These are phyloP conservation scores for Coregonus sp. DNA, from an alignment of 2,797 vertebrate species.

Conservation along the genomic window DNA sequence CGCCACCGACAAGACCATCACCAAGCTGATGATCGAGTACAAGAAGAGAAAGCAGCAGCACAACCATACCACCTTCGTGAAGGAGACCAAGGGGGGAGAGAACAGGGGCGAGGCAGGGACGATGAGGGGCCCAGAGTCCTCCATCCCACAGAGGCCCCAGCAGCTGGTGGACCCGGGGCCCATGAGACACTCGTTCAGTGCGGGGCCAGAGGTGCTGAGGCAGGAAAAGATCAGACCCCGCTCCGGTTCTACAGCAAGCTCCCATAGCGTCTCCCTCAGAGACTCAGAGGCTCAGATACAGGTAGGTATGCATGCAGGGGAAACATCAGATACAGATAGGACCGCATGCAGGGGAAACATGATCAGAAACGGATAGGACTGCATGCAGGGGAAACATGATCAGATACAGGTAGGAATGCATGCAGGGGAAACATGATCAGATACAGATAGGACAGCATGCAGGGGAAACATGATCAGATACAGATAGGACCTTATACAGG, in stretches of 20 bases:
- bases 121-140: slow-evolving; percentile 74
- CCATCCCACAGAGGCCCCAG: slow-evolving; percentile 86
- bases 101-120: slow-evolving; percentile 77
- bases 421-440: no score
- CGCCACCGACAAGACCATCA: slow-evolving; percentile 91
- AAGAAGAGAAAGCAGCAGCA: slow-evolving; percentile 92
- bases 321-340: slow-evolving; percentile 6
- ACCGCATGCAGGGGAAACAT: not conserved
- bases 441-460: no score
- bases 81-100: slow-evolving; percentile 75
- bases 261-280: slow-evolving; percentile 84
- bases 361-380: no score
- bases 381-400: no score
- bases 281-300: slow-evolving; percentile 95
- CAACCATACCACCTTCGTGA: slow-evolving; percentile 82
- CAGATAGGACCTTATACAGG: no score
- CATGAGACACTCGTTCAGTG: slow-evolving; percentile 93
- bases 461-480: no score
- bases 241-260: slow-evolving; percentile 90
- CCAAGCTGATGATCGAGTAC: slow-evolving; percentile 94
- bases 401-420: no score
- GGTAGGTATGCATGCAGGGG: slow-evolving; percentile 67
- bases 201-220: slow-evolving; percentile 89
- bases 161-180: slow-evolving; percentile 88
- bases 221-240: slow-evolving; percentile 87